Conservation (phyloP, 1,140 invertebrate genomes). For the Oedothorax gibbosus region DNA sequence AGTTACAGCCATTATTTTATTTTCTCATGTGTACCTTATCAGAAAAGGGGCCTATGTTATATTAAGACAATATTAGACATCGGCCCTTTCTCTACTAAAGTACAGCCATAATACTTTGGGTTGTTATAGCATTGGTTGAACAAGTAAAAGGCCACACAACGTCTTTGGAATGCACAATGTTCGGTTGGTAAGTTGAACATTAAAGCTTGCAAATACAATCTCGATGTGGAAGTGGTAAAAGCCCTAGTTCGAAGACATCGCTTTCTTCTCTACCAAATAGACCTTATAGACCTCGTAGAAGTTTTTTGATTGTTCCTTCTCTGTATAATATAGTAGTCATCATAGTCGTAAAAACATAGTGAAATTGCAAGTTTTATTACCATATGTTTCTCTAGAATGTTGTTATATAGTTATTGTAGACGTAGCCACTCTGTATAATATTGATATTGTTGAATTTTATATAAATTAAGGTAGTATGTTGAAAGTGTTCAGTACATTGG, state of each 20-base stretch:
- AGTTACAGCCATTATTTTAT: no score
- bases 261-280: slow-evolving; percentile 35
- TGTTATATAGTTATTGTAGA: no score
- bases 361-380: not conserved
- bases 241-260: not conserved
- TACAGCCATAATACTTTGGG: slow-evolving; percentile 44
- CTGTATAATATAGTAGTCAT: slow-evolving; percentile 13
- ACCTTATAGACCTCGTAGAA: slow-evolving; percentile 21
- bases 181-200: slow-evolving; percentile 44
- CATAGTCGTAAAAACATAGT: slow-evolving; percentile 6
- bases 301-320: slow-evolving; percentile 21
- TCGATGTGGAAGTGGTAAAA: slow-evolving; percentile 45
- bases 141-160: not conserved
- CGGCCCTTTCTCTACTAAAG: not conserved
- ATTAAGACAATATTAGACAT: not conserved
- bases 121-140: slow-evolving; percentile 54
- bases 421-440: no score
- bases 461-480: not conserved
- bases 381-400: slow-evolving; percentile 2
- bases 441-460: no score
- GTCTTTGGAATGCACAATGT: not conserved
- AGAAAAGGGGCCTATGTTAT: not conserved
- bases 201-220: slow-evolving; percentile 42
- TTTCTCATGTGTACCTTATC: no score
- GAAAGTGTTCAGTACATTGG: slow-evolving; percentile 26